These are phyloP conservation scores for Tanypteryx hageni DNA, from an alignment of 2,888 invertebrate genomes.

Conservation along the genomic window DNA sequence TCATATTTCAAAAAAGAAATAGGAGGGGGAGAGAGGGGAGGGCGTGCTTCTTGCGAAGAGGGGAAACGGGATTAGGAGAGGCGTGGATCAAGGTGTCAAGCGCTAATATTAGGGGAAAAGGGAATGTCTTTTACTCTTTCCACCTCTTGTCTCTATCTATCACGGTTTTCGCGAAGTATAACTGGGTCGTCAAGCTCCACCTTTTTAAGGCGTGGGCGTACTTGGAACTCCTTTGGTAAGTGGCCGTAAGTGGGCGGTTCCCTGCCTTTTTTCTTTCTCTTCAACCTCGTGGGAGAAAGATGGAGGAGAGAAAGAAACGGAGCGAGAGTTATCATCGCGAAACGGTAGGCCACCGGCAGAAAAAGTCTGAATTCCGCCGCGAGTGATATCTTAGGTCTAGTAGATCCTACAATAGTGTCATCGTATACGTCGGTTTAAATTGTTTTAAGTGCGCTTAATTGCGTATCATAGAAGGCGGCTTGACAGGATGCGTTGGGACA, in stretches of 20 bases:
- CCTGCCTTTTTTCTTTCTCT: not conserved
- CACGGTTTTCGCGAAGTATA: slow-evolving; percentile 44
- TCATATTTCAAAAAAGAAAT: slow-evolving; percentile 49
- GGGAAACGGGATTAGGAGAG: slow-evolving; percentile 43
- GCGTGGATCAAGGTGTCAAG: slow-evolving; percentile 62
- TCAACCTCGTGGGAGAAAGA: not conserved
- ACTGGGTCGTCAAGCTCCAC: not conserved
- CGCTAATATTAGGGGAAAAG: slow-evolving; percentile 48
- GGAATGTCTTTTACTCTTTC: no score
- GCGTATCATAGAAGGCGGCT: no score
- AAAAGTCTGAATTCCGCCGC: no score
- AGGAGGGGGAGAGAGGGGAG: not conserved
- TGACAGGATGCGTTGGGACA: no score
- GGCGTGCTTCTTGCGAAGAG: no score
- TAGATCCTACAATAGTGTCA: no score
- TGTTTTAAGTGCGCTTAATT: no score
- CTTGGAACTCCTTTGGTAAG: not conserved
- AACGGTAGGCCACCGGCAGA: no score
- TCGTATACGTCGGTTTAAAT: no score
- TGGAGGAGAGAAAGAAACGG: not conserved
- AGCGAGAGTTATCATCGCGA: not conserved
- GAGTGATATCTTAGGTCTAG: no score
- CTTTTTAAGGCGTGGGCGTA: not conserved
- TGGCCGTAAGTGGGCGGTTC: not conserved
- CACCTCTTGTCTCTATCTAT: slow-evolving; percentile 34